Conservation (phyloP, 2,797 vertebrate species). For the Malacoraja senta region DNA sequence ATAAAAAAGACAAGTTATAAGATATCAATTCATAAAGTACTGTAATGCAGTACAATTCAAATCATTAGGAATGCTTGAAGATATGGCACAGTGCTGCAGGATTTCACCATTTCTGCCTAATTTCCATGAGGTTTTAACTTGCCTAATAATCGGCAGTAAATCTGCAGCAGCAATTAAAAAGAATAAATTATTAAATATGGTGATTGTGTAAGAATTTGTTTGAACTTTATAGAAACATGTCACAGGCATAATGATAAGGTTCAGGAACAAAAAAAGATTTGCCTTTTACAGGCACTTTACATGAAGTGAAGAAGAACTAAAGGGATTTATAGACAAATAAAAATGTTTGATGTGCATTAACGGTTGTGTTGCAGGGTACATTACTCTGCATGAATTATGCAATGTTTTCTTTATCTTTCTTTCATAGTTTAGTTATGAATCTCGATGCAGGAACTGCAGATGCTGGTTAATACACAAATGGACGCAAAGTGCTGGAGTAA, state of each 20-base stretch:
- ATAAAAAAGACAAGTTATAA: not conserved
- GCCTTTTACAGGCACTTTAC: not conserved
- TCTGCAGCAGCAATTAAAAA: not conserved
- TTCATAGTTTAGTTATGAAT: not conserved
- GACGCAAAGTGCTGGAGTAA: no score
- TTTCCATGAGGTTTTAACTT: not conserved
- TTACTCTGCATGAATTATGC: not conserved
- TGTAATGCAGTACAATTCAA: not conserved
- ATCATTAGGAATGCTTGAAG: not conserved
- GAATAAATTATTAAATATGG: not conserved
- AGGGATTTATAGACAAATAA: not conserved
- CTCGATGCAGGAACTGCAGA: no score
- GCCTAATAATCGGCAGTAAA: not conserved
- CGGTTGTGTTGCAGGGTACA: not conserved
- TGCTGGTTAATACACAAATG: no score
- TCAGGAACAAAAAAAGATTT: not conserved
- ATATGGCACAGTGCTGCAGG: not conserved
- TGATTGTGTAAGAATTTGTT: not conserved
- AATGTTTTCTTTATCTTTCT: no score
- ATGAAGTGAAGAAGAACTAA: not conserved
- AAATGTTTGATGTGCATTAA: not conserved
- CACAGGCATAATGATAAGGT: not conserved
- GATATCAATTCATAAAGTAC: not conserved
- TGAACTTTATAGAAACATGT: not conserved
- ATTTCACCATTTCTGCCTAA: not conserved